phyloP scores from a whole-genome alignment of 1,140 invertebrate genomes.

The Drosophila mayri region DNA sequence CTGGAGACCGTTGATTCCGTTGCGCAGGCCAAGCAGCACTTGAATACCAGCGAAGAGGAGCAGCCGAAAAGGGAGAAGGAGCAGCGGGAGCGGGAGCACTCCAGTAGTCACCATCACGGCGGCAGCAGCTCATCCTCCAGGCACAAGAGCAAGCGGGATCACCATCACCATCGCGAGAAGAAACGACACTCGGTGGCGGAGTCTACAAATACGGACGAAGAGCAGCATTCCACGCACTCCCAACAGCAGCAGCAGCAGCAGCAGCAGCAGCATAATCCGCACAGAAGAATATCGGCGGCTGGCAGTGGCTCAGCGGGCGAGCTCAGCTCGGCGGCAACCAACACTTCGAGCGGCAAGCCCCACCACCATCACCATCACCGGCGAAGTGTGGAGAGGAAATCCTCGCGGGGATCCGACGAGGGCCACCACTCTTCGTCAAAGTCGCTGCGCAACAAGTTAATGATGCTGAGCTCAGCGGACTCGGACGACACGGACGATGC shows the following conservation, averaged over 20 bases:
- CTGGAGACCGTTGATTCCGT: conserved; percentile 16
- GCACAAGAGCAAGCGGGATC: conserved; percentile 76
- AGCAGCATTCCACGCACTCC: conserved; percentile 38
- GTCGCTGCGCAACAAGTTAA: conserved; percentile 46
- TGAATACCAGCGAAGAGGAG: conserved; percentile 72
- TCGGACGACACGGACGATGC: conserved; percentile 90
- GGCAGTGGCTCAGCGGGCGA: conserved; percentile 62
- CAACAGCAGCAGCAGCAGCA: neutral
- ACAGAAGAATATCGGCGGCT: conserved; percentile 63
- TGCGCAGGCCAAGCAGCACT: conserved; percentile 18
- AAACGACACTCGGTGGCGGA: conserved; percentile 77
- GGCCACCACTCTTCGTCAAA: conserved; percentile 69
- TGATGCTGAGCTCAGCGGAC: conserved; percentile 84
- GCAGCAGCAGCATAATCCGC: conserved; percentile 54
- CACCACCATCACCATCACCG: conserved; percentile 67
- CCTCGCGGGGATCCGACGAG: conserved; percentile 45
- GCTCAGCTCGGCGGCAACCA: conserved; percentile 54
- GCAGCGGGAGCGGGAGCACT: conserved; percentile 16
- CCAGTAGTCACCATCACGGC: conserved; percentile 68
- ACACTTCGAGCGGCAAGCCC: conserved; percentile 53
- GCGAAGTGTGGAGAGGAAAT: conserved; percentile 71
- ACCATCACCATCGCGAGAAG: conserved; percentile 80
- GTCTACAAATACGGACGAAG: conserved; percentile 76
- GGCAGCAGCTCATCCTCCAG: conserved; percentile 57
- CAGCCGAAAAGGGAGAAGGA: conserved; percentile 53